Evolutionary conservation across 2,888 invertebrate genomes (phyloP).

Genomic region (Helobdella robusta): DNA sequence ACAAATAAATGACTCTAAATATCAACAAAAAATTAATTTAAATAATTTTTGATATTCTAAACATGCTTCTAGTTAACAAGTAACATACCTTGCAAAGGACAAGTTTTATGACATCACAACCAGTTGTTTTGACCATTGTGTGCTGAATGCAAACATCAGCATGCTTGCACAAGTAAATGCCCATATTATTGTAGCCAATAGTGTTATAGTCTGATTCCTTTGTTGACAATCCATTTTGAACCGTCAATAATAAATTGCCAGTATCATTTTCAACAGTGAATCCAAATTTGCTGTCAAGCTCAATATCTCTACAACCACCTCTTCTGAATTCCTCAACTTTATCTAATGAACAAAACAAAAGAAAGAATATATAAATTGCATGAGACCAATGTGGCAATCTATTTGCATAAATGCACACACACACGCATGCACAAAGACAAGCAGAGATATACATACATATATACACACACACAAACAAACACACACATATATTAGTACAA

Average conservation of each 20-base stretch:
- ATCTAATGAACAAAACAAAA: no score
- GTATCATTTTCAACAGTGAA: constrained; percentile 34
- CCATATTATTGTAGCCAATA: constrained; percentile 35
- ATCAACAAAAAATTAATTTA: no score
- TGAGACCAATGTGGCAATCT: no score
- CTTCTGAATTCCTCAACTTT: constrained; percentile 33
- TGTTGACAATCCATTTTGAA: constrained; percentile 28
- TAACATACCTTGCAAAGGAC: constrained; percentile 35
- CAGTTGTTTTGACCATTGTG: constrained; percentile 32
- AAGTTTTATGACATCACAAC: constrained; percentile 29
- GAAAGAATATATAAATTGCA: neutral
- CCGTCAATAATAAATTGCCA: constrained; percentile 25
- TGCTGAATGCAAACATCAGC: constrained; percentile 35
- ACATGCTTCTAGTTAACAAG: no score
- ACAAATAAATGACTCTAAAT: no score
- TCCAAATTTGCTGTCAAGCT: constrained; percentile 32
- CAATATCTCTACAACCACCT: constrained; percentile 30
- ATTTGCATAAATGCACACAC: no score
- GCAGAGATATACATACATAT: no score
- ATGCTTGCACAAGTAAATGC: constrained; percentile 34
- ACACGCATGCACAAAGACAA: no score
- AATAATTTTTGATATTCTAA: no score
- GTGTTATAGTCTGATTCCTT: constrained; percentile 35
- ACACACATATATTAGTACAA: no score
- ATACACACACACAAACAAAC: no score